Base-by-base conservation (phyloP, 1,140 invertebrate species). In the Aleiodes sp. region DNA sequence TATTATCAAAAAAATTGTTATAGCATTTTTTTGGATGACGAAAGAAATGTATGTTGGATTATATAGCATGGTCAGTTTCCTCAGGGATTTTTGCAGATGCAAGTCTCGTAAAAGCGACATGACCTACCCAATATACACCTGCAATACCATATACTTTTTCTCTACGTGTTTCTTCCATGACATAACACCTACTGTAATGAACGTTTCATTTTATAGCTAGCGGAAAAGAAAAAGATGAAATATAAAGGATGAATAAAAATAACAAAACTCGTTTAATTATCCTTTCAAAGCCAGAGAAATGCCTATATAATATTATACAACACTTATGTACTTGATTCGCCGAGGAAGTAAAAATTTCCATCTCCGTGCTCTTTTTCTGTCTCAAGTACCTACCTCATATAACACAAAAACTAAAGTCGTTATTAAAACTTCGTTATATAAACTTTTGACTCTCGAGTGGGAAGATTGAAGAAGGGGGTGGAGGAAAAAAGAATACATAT, bases 391-490 rank as follows among this genome's bases (percentile, higher is more conserved):
- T 52, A 52, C 26, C 21, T 52, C 46, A 52, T 52, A 24, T 24
- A 52, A 52, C 46, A 21, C 46, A 52, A 52, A 52, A 52, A 52
- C 16, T 52, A 12, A 24, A 52, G 19, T 52, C 46, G 46, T 52
- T 52, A 52, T 52, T 52, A 52, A 52, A 52, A 52, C 19, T 52
- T 52, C 46, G 46, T 52, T 52, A 52, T 52, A 52, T 52, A 52
- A 52, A 52, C 46, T 52, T 52, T 52, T 19, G 46, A 52, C 46
- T 52, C 26, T 19, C 8, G 46, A 52, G 46, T 52, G 16, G 46
- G 16, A 24, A 52, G 26, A 52, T 52, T 52, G 46, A 52, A 52
- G 46, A 16, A 21, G 21, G 46, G 12, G 46, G 46, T 52, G 46
- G 16, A 24, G 4, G 46, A 52, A 16, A 52, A 21, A 52, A 52